Evolutionary conservation across 1,140 invertebrate genomes (phyloP).

Genomic region (Papilio xuthus): DNA sequence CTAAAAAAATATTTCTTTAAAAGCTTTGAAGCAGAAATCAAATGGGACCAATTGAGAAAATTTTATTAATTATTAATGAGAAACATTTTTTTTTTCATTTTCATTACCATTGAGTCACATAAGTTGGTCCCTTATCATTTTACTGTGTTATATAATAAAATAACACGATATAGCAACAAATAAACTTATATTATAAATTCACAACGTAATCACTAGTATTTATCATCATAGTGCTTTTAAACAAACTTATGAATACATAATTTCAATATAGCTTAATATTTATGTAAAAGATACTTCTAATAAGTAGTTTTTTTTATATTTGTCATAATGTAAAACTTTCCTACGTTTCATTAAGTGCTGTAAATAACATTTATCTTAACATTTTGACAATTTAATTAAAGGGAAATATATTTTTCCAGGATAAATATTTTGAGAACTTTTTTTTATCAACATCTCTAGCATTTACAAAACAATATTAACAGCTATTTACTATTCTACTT

Average conservation of each 20-base stretch:
- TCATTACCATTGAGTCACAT: not conserved
- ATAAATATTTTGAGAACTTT: no score
- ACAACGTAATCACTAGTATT: not conserved
- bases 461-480: no score
- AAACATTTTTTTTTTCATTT: not conserved
- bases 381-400: no score
- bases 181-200: slow-evolving; percentile 1
- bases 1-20: not conserved
- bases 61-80: not conserved
- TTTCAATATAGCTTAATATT: not conserved
- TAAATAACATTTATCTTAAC: no score
- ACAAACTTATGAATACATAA: not conserved
- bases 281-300: no score
- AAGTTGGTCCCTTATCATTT: not conserved
- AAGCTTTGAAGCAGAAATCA: not conserved
- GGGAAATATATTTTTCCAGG: no score
- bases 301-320: no score
- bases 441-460: no score
- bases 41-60: not conserved
- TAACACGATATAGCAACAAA: not conserved
- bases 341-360: not conserved
- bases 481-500: no score
- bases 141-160: not conserved
- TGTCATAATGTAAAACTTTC: not conserved
- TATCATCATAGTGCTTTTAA: not conserved